These are phyloP conservation scores for Athene cunicularia DNA, from an alignment of 2,113 vertebrate genomes.

Conservation along the genomic window DNA sequence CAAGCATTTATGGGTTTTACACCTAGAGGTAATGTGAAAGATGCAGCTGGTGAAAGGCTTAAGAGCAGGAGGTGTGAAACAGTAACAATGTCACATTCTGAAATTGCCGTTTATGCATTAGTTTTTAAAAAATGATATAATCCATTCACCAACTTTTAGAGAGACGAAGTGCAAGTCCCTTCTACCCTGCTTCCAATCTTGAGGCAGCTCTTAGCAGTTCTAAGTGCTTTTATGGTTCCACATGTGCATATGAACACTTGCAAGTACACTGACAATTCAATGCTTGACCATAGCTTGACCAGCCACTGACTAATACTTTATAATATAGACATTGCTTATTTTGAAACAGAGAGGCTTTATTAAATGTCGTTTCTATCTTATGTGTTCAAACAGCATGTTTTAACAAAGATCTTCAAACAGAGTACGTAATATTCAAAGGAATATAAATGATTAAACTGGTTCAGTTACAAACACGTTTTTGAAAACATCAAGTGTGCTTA, in stretches of 20 bases:
- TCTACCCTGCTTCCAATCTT: background rate
- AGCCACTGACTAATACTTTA: background rate
- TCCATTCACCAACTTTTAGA: background rate
- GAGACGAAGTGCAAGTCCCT: background rate
- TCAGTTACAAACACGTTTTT: background rate
- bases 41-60: conserved; percentile 11
- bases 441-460: background rate
- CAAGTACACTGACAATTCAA: background rate
- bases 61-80: conserved; percentile 2
- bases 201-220: background rate
- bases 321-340: background rate
- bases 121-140: background rate
- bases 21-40: background rate
- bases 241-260: background rate
- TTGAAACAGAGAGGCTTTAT: background rate
- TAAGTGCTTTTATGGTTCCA: background rate
- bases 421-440: background rate
- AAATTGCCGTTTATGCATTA: background rate
- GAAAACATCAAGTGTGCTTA: background rate
- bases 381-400: background rate
- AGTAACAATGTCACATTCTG: background rate
- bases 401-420: background rate
- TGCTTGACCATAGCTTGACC: background rate
- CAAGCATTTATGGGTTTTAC: background rate
- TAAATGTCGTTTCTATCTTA: background rate